phyloP scores from a whole-genome alignment of 2,797 vertebrate species.

The Melanotaenia boesemani region DNA sequence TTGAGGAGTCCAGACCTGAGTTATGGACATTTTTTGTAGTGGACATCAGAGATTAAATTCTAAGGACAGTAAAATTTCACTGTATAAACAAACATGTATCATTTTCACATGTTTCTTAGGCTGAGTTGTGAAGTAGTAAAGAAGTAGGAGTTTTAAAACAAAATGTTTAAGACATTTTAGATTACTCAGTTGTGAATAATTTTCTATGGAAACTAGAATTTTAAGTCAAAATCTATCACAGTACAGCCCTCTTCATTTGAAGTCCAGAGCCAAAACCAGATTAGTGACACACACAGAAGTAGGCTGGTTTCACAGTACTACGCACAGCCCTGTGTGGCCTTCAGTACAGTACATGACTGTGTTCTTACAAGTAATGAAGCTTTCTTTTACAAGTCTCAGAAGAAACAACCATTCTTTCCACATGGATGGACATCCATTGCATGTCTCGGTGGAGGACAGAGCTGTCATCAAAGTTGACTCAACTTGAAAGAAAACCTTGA shows the following conservation, averaged over 20 bases:
- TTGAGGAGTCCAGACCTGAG: not conserved
- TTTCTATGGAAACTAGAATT: not conserved
- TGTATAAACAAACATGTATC: not conserved
- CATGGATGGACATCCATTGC: conserved; percentile 35
- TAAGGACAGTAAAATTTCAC: not conserved
- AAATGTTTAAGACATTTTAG: not conserved
- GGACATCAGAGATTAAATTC: not conserved
- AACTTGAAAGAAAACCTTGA: conserved; percentile 37
- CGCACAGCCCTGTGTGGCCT: not conserved
- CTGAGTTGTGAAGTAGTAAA: not conserved
- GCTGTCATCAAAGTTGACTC: conserved; percentile 48
- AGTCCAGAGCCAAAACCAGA: not conserved
- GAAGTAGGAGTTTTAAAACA: not conserved
- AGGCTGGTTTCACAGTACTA: not conserved
- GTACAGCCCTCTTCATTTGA: not conserved
- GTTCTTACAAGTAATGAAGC: not conserved
- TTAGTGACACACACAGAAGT: not conserved
- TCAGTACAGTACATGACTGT: not conserved
- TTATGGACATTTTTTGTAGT: not conserved
- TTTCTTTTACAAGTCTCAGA: not conserved
- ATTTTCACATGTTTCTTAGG: not conserved
- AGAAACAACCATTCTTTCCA: conserved; percentile 29
- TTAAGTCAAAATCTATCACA: not conserved
- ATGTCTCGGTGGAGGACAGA: conserved; percentile 22
- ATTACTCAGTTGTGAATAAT: not conserved